Evolutionary conservation across 2,888 invertebrate genomes (phyloP).

Genomic region (Caenorhabditis becei): DNA sequence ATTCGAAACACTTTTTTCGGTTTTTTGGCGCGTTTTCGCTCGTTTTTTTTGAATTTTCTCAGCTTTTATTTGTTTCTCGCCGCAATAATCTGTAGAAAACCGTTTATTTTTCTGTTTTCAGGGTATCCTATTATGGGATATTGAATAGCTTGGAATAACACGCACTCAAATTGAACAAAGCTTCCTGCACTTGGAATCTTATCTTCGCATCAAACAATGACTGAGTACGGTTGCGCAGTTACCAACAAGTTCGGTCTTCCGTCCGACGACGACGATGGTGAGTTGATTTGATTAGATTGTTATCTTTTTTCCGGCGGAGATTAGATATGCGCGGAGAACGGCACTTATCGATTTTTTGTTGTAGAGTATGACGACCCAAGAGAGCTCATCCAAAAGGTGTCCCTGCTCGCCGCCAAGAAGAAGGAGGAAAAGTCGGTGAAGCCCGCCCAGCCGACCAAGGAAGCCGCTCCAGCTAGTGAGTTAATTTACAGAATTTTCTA

Average conservation of each 20-base stretch:
- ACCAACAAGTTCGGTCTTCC: constrained; percentile 78
- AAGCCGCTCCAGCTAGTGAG: constrained; percentile 59
- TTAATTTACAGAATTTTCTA: not conserved
- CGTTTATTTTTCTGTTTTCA: constrained; percentile 17
- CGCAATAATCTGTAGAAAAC: not conserved
- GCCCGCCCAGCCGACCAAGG: constrained; percentile 66
- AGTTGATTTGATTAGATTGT: constrained; percentile 41
- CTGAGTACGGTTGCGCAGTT: constrained; percentile 76
- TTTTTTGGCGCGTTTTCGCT: constrained; percentile 43
- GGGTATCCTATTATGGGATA: constrained; percentile 71
- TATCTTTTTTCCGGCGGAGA: constrained; percentile 22
- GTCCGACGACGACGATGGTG: constrained; percentile 76
- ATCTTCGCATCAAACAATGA: constrained; percentile 57
- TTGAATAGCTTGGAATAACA: constrained; percentile 65
- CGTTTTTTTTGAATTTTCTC: constrained; percentile 16
- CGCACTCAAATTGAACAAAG: constrained; percentile 50
- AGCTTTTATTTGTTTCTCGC: not conserved
- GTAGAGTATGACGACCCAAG: constrained; percentile 75
- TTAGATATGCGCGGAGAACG: not conserved
- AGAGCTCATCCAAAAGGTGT: constrained; percentile 70
- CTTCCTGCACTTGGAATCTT: constrained; percentile 64
- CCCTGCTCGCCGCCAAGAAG: constrained; percentile 66
- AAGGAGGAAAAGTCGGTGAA: constrained; percentile 69
- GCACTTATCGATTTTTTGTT: constrained; percentile 37
- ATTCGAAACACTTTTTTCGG: constrained; percentile 19